Evolutionary conservation across 2,113 vertebrate species (phyloP).

Genomic region (Mionectes macconnelli): DNA sequence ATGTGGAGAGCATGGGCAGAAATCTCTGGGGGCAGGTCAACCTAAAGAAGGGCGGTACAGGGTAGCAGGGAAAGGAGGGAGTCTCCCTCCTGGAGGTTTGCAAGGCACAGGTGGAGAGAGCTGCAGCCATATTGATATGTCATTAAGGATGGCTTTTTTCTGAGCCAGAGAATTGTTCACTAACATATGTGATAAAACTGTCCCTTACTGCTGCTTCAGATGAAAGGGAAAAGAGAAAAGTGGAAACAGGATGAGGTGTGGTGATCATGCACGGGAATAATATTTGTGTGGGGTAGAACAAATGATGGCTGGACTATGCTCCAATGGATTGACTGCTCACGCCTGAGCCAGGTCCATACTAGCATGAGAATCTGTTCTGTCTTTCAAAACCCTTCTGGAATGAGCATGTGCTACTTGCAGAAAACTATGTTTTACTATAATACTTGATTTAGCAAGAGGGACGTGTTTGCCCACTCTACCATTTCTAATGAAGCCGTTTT

Average conservation of each 20-base stretch:
- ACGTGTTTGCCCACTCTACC: not conserved
- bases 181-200: not conserved
- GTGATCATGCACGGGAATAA: not conserved
- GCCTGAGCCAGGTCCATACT: accelerated
- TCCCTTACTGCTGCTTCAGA: not conserved
- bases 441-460: not conserved
- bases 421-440: not conserved
- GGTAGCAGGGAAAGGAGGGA: not conserved
- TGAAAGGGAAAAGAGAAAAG: not conserved
- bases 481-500: not conserved
- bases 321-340: not conserved
- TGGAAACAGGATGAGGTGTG: not conserved
- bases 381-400: not conserved
- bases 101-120: not conserved
- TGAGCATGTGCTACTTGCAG: not conserved
- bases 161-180: not conserved
- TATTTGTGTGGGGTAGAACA: not conserved
- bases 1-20: not conserved
- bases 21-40: not conserved
- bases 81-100: not conserved
- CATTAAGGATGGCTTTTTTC: not conserved
- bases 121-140: not conserved
- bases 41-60: not conserved
- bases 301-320: not conserved
- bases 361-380: not conserved